phyloP scores from a whole-genome alignment of 2,888 invertebrate species.

The Galeopsomyia nigrocyanea region DNA sequence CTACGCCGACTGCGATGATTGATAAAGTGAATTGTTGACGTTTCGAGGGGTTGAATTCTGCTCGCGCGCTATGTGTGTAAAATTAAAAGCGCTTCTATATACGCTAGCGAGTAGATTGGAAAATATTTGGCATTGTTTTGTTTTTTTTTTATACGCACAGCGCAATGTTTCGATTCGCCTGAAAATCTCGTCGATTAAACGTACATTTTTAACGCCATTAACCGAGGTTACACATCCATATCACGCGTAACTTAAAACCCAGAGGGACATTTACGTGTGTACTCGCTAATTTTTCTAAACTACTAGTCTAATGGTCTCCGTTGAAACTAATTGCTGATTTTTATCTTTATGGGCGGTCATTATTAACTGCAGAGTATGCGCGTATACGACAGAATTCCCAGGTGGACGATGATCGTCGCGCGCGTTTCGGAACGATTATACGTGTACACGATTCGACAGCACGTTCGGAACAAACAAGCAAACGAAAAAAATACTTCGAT shows the following conservation, averaged over 20 bases:
- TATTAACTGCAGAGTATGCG: conserved; percentile 19
- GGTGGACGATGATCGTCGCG: conserved; percentile 4
- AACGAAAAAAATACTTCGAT: conserved; percentile 3
- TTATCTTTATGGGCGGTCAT: conserved; percentile 59
- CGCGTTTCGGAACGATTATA: background rate
- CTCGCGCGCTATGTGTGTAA: too few species aligned
- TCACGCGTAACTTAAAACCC: conserved; percentile 59
- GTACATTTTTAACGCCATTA: too few species aligned
- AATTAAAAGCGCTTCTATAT: too few species aligned
- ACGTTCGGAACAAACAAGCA: background rate
- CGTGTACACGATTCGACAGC: background rate
- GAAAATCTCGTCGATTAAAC: too few species aligned
- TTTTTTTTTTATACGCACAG: conserved; percentile 52
- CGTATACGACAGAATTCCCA: background rate
- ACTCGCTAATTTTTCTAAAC: conserved; percentile 68
- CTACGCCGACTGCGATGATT: too few species aligned
- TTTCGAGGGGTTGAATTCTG: too few species aligned
- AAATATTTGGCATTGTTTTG: too few species aligned
- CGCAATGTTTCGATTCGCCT: conserved; percentile 41
- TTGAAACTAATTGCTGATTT: conserved; percentile 68
- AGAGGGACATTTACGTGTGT: conserved; percentile 64
- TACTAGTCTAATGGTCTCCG: conserved; percentile 64
- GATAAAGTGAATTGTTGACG: too few species aligned
- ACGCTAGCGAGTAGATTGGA: too few species aligned
- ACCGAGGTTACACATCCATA: conserved; percentile 33